Conservation (phyloP, 2,113 vertebrate genomes). For the Oncorhynchus clarkii region DNA sequence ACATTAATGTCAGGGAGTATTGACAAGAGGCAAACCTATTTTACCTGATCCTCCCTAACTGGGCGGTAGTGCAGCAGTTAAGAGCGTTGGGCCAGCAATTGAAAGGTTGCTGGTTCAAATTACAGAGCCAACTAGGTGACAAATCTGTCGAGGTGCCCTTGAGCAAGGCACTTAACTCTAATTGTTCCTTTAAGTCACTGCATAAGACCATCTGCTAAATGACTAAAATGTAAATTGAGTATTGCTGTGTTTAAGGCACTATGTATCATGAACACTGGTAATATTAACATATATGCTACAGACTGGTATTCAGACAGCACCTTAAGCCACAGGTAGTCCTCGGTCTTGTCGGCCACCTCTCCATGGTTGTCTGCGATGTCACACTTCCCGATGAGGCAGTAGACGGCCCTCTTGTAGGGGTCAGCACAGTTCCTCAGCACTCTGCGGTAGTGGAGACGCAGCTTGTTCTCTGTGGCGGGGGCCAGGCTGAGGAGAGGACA, state of each 20-base stretch:
- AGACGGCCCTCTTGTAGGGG: slow-evolving; percentile 96
- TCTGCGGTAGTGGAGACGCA: slow-evolving; percentile 94
- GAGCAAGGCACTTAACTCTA: no score
- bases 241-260: no score
- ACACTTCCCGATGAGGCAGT: slow-evolving; percentile 92
- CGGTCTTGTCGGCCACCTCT: slow-evolving; percentile 95
- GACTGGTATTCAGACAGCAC: slow-evolving; percentile 52
- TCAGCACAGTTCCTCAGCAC: slow-evolving; percentile 93
- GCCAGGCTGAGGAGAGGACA: slow-evolving; percentile 74
- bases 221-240: no score
- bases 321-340: slow-evolving; percentile 98
- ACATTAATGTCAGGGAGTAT: not conserved
- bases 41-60: not conserved
- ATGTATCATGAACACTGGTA: no score
- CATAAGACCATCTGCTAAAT: no score
- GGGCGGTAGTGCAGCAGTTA: no score
- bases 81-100: no score
- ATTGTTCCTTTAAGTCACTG: no score
- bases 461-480: slow-evolving; percentile 89
- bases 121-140: no score
- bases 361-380: slow-evolving; percentile 93
- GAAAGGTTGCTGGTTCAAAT: no score
- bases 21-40: not conserved
- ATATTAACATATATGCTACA: no score
- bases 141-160: no score